Evolutionary conservation across 2,888 invertebrate genomes (phyloP), one percentile per base, ranked within the genome.

Genomic region (Hyposoter dolosus): DNA sequence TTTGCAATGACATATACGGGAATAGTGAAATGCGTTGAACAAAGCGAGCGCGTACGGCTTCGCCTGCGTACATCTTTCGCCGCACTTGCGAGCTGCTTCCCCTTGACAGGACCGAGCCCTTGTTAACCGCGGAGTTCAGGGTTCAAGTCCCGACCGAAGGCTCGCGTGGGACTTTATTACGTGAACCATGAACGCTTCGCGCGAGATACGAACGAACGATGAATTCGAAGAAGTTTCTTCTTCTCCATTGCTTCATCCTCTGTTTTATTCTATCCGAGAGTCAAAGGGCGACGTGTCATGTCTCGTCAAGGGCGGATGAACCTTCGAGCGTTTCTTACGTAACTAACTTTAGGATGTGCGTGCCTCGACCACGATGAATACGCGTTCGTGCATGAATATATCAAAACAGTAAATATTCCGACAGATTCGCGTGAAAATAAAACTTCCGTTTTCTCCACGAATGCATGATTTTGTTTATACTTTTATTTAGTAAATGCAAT

Each of bases 151-250:
- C 32, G 47, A n/a, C 19, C n/a, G 68, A 56, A 6, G 63, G 60
- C 76, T 79, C 79, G 80, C 87, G 79, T 85, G 85, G 85, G 87
- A 87, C 79, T 87, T 87, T 87, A 85, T 85, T 85, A 80, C 72
- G 85, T 53, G 83, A 76, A 87, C 68, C 77, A 72, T 76, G 84
- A 45, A 85, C n/a, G 69, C 66, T 17, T 65, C 50, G 50, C 60
- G 82, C 74, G 72, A 10, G 56, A 65, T 45, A 50, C 60, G n/a
- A 65, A 63, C 56, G 43, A 63, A 10, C 80, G n/a, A 71, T 19
- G 15, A 45, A 28, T 19, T 19, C 53, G 43, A 40, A 72, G 28
- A 56, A 60, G 63, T 43, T 81, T 76, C 32, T 74, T 82, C 56
- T 77, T 76, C 15, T 68, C 65, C 45, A 69, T 35, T 28, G 28